A percentile compares a stretch with the other conserved stretches of the same genome.
These are phyloP conservation scores for Chrysaora quinquecirrha DNA, from an alignment of 30 jellyfish, hydroid and myxozoan species.

Conservation along the genomic window DNA sequence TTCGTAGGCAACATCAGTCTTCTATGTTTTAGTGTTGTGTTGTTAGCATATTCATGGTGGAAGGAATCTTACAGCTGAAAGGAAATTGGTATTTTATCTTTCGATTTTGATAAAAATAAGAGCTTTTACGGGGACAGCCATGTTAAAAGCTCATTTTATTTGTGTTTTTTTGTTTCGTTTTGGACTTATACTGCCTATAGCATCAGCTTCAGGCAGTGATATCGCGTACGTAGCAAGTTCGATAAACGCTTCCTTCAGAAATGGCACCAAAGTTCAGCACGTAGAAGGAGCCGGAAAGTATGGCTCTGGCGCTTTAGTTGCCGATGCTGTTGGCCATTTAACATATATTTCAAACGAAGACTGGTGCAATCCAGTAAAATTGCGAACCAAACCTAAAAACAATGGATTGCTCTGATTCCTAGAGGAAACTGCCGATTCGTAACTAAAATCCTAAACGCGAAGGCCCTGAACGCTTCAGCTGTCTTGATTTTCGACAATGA, in stretches of 20 bases:
- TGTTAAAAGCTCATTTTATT: neutral
- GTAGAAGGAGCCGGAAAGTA: slow-evolving; percentile 41
- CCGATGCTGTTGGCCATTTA: slow-evolving; percentile 51
- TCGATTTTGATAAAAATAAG: neutral
- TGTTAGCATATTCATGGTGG: neutral
- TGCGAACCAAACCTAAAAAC: slow-evolving; percentile 11
- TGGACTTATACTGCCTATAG: neutral
- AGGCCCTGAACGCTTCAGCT: slow-evolving; percentile 85
- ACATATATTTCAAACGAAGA: slow-evolving; percentile 16
- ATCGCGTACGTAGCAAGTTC: neutral
- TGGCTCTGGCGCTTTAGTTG: slow-evolving; percentile 59
- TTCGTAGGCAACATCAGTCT: neutral
- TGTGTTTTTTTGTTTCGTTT: neutral
- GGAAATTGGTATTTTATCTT: neutral
- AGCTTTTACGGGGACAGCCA: neutral
- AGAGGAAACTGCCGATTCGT: slow-evolving; percentile 73
- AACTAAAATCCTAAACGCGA: slow-evolving; percentile 69
- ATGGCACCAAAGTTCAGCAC: slow-evolving; percentile 27
- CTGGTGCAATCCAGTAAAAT: slow-evolving; percentile 61
- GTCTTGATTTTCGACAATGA: slow-evolving; percentile 70
- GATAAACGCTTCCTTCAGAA: slow-evolving; percentile 61
- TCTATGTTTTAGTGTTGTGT: neutral
- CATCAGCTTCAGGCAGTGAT: neutral
- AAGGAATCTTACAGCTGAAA: neutral
- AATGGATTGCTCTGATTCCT: slow-evolving; percentile 90